Evolutionary conservation across 2,888 invertebrate species (phyloP).

Genomic region (Caenorhabditis zanzibari): DNA sequence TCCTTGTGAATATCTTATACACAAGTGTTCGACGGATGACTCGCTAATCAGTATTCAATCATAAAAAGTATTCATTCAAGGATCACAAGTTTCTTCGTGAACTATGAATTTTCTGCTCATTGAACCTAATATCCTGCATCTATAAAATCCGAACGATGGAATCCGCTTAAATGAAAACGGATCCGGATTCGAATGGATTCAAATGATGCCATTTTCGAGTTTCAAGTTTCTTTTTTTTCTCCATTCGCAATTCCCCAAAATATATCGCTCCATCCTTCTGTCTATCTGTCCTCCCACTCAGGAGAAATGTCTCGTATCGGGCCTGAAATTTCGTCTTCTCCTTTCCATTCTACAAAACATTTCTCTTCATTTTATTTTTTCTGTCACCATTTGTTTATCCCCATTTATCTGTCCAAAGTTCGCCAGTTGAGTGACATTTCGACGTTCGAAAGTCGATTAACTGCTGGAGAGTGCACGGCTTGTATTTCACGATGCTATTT

Average conservation of each 20-base stretch:
- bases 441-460: slow-evolving; percentile 54
- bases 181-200: slow-evolving; percentile 9
- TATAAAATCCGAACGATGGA: slow-evolving; percentile 11
- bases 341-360: neutral
- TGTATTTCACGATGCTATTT: slow-evolving; percentile 18
- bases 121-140: slow-evolving; percentile 14
- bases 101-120: neutral
- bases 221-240: slow-evolving; percentile 47
- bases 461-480: slow-evolving; percentile 20
- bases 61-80: slow-evolving; percentile 11
- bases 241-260: slow-evolving; percentile 26
- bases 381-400: slow-evolving; percentile 45
- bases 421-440: slow-evolving; percentile 48
- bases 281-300: slow-evolving; percentile 57
- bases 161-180: slow-evolving; percentile 39
- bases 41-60: slow-evolving; percentile 28
- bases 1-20: neutral
- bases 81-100: slow-evolving; percentile 16
- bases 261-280: slow-evolving; percentile 23
- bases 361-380: slow-evolving; percentile 14
- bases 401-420: slow-evolving; percentile 42
- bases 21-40: slow-evolving; percentile 20
- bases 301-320: slow-evolving; percentile 22
- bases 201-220: slow-evolving; percentile 52
- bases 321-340: slow-evolving; percentile 40